phyloP scores from a whole-genome alignment of 2,797 vertebrate genomes.

The Anabas testudineus region DNA sequence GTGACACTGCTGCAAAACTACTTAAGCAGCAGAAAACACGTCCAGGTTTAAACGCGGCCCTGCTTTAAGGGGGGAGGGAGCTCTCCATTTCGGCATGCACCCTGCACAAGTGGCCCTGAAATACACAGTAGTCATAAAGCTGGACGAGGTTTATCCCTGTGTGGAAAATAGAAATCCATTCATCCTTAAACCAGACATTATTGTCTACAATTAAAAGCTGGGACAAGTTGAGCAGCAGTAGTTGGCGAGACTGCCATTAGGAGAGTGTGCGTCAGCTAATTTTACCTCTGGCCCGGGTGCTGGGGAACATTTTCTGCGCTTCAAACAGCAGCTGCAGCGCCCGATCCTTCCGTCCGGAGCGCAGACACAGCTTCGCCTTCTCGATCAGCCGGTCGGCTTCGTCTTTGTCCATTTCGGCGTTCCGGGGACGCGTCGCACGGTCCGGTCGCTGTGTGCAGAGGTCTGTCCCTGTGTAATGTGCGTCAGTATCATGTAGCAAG shows the following conservation, averaged over 20 bases:
- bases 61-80: constrained; percentile 21
- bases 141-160: not conserved
- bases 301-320: constrained; percentile 85
- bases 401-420: constrained; percentile 80
- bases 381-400: constrained; percentile 86
- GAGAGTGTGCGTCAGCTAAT: constrained; percentile 66
- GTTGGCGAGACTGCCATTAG: constrained; percentile 32
- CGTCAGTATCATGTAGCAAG: constrained; percentile 55
- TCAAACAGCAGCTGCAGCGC: constrained; percentile 86
- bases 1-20: not conserved
- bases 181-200: not conserved
- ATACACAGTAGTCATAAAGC: not conserved
- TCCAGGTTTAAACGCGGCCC: constrained; percentile 10
- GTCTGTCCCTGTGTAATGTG: constrained; percentile 24
- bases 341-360: constrained; percentile 84
- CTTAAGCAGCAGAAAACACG: not conserved
- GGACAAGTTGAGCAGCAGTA: constrained; percentile 9
- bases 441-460: constrained; percentile 7
- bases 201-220: not conserved
- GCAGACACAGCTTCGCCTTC: constrained; percentile 87
- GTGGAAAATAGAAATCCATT: constrained; percentile 15
- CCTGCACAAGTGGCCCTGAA: not conserved
- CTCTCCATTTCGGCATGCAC: constrained; percentile 4
- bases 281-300: constrained; percentile 87
- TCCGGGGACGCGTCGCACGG: not conserved